Evolutionary conservation across 2,888 invertebrate species (phyloP).

Genomic region (Diadegma fenestrale): DNA sequence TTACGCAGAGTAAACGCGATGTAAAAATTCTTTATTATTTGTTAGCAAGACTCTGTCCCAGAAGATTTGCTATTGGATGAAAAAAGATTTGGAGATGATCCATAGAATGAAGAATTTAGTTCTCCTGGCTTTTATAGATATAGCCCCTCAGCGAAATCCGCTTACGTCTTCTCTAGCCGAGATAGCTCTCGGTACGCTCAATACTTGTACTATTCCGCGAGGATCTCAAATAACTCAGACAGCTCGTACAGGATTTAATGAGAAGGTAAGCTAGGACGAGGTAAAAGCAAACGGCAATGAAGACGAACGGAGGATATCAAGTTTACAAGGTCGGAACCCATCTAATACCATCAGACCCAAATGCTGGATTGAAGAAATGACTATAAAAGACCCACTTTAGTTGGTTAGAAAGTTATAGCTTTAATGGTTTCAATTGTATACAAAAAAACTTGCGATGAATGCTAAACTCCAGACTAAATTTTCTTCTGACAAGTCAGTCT

Average conservation of each 20-base stretch:
- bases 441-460: neutral
- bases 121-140: conserved; percentile 11
- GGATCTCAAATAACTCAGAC: conserved; percentile 29
- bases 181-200: conserved; percentile 50
- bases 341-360: conserved; percentile 23
- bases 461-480: conserved; percentile 31
- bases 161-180: conserved; percentile 67
- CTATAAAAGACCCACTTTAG: conserved; percentile 13
- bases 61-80: conserved; percentile 16
- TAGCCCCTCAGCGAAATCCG: conserved; percentile 61
- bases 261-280: conserved; percentile 42
- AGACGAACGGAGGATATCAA: neutral
- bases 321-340: neutral
- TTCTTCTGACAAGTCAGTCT: neutral
- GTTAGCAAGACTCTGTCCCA: conserved; percentile 23
- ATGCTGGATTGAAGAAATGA: conserved; percentile 31
- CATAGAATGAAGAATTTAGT: conserved; percentile 31
- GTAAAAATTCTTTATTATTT: conserved; percentile 4
- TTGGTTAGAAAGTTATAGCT: neutral
- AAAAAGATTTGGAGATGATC: conserved; percentile 42
- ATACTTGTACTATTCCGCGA: conserved; percentile 47
- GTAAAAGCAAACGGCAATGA: neutral
- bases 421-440: conserved; percentile 68
- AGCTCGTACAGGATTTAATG: conserved; percentile 45
- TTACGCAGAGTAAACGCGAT: conserved; percentile 6